These are phyloP conservation scores for Antheraea assamensis DNA, from an alignment of 2,888 invertebrate genomes.

Conservation along the genomic window DNA sequence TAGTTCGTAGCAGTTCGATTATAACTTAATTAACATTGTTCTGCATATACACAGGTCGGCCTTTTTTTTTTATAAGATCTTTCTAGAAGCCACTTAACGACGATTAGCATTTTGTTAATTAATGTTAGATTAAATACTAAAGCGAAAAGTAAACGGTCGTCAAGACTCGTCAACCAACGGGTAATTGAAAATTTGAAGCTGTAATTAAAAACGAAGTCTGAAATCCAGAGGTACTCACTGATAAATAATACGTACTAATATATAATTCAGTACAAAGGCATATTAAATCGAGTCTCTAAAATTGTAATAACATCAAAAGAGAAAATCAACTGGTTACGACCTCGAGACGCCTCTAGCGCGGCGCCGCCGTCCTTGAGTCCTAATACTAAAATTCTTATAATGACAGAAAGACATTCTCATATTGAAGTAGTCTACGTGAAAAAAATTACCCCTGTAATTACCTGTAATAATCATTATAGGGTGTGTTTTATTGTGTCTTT, in stretches of 20 bases:
- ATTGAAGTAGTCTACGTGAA: too few relatives aligned
- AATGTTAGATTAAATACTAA: background rate
- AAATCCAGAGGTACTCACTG: background rate
- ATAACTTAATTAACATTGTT: slow-evolving; percentile 16
- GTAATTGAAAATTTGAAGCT: background rate
- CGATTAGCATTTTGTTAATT: background rate
- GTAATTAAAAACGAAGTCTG: background rate
- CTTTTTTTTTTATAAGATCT: background rate
- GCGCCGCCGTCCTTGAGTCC: background rate
- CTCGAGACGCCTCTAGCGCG: background rate
- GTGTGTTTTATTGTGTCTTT: too few relatives aligned
- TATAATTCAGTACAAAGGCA: background rate
- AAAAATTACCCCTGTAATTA: too few relatives aligned
- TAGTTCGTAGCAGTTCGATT: slow-evolving; percentile 11
- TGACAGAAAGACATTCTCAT: too few relatives aligned
- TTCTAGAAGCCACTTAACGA: background rate
- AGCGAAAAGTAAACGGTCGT: background rate
- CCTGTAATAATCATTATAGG: too few relatives aligned
- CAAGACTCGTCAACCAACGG: too few relatives aligned
- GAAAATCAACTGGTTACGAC: background rate
- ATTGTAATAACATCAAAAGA: background rate
- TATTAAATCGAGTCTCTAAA: background rate
- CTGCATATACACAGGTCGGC: background rate
- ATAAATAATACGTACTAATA: background rate
- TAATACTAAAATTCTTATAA: background rate